phyloP scores from a whole-genome alignment of 2,888 invertebrate species.

The Elmis aenea region DNA sequence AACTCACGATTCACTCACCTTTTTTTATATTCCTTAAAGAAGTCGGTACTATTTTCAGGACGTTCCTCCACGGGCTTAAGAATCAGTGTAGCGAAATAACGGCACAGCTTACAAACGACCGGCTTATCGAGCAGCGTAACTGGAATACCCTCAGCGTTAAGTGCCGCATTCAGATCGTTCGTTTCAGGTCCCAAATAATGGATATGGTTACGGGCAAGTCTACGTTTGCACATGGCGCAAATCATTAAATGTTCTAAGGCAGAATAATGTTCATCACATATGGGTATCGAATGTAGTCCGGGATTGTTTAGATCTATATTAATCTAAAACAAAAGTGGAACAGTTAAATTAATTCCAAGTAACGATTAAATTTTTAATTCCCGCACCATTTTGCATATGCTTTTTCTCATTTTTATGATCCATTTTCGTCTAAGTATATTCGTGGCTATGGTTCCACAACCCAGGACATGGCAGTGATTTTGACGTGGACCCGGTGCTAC shows the following conservation, averaged over 20 bases:
- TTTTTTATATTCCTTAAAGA: slow-evolving; percentile 58
- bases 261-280: slow-evolving; percentile 66
- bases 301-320: slow-evolving; percentile 57
- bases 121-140: slow-evolving; percentile 63
- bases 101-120: slow-evolving; percentile 77
- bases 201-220: slow-evolving; percentile 71
- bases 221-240: slow-evolving; percentile 71
- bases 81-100: slow-evolving; percentile 69
- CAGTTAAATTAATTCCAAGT: slow-evolving; percentile 2
- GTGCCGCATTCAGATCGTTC: slow-evolving; percentile 49
- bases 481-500: slow-evolving; percentile 43
- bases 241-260: slow-evolving; percentile 68
- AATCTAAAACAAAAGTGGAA: slow-evolving; percentile 42
- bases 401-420: slow-evolving; percentile 64
- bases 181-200: slow-evolving; percentile 62
- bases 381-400: slow-evolving; percentile 63
- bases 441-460: slow-evolving; percentile 55
- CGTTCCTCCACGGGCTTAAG: slow-evolving; percentile 56
- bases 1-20: too few species aligned
- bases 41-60: slow-evolving; percentile 48
- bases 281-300: slow-evolving; percentile 63
- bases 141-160: slow-evolving; percentile 62
- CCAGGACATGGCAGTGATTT: slow-evolving; percentile 60
- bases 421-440: slow-evolving; percentile 68
- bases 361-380: background rate